Evolutionary conservation across 2,797 vertebrate genomes (phyloP).

Genomic region (Rhinogobio ventralis): DNA sequence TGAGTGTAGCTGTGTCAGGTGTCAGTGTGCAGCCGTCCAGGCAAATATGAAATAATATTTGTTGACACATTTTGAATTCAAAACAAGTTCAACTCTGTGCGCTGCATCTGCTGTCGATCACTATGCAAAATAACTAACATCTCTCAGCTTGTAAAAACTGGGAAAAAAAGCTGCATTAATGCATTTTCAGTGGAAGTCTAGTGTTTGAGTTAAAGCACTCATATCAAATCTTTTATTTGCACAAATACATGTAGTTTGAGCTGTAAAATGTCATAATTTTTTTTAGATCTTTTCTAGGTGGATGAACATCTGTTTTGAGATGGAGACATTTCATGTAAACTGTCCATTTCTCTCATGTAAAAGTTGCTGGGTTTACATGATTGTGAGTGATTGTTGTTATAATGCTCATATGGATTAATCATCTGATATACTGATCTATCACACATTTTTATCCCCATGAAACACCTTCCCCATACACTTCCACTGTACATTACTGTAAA

Average conservation of each 20-base stretch:
- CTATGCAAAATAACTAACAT: not conserved
- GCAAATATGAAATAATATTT: not conserved
- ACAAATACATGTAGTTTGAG: not conserved
- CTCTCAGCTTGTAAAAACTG: not conserved
- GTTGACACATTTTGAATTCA: conserved; percentile 14
- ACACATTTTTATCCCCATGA: not conserved
- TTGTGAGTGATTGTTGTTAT: not conserved
- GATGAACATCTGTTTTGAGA: not conserved
- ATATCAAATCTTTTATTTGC: not conserved
- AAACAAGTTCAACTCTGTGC: not conserved
- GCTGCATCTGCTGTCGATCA: not conserved
- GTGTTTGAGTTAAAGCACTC: not conserved
- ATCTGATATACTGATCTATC: not conserved
- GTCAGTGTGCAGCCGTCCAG: not conserved
- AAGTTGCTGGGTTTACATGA: not conserved
- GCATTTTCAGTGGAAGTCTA: not conserved
- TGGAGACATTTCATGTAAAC: not conserved
- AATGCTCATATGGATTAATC: not conserved
- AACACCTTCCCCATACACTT: not conserved
- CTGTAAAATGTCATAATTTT: not conserved
- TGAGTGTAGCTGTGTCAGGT: not conserved
- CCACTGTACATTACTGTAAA: not conserved
- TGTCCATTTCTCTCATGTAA: not conserved
- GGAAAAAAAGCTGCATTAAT: not conserved
- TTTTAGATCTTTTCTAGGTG: not conserved